These are phyloP conservation scores for Hololepta plana DNA, from an alignment of 2,888 invertebrate genomes.

Conservation along the genomic window DNA sequence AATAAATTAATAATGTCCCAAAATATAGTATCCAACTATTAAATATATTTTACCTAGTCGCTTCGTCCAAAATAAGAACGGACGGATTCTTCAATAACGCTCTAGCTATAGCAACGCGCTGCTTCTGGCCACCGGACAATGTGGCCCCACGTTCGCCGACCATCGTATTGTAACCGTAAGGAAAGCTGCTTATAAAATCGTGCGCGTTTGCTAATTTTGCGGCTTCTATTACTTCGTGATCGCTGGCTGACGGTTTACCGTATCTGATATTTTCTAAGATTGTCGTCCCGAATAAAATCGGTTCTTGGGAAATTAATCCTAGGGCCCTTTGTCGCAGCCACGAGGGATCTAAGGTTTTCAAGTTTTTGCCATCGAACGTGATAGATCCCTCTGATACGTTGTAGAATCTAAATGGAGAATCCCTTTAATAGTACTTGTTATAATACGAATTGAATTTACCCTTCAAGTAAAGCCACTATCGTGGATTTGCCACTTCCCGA, in stretches of 20 bases:
- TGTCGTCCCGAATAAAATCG: slow-evolving; percentile 79
- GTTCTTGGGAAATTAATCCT: slow-evolving; percentile 87
- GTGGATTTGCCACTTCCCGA: slow-evolving; percentile 95
- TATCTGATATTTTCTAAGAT: slow-evolving; percentile 90
- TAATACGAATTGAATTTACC: slow-evolving; percentile 27
- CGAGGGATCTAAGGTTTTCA: slow-evolving; percentile 51
- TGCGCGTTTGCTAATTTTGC: slow-evolving; percentile 82
- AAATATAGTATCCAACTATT: neutral
- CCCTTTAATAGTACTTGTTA: neutral
- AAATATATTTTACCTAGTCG: slow-evolving; percentile 69
- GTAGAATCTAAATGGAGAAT: slow-evolving; percentile 45
- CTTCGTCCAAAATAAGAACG: slow-evolving; percentile 81
- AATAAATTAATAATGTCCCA: slow-evolving; percentile 12
- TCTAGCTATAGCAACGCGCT: slow-evolving; percentile 86
- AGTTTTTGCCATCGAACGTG: slow-evolving; percentile 55
- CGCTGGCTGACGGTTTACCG: slow-evolving; percentile 51
- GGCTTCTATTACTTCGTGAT: slow-evolving; percentile 55
- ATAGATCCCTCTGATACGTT: slow-evolving; percentile 56
- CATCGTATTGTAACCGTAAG: slow-evolving; percentile 65
- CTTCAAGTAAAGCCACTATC: slow-evolving; percentile 71
- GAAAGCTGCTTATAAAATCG: slow-evolving; percentile 70
- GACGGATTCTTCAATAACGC: slow-evolving; percentile 84
- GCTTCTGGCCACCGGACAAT: slow-evolving; percentile 91
- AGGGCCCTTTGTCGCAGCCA: slow-evolving; percentile 76
- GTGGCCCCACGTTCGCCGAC: slow-evolving; percentile 83